Percentiles rank a stretch among this genome's conserved stretches.
Conservation (phyloP, 2,888 invertebrate genomes). For the Apotomis capreana region DNA sequence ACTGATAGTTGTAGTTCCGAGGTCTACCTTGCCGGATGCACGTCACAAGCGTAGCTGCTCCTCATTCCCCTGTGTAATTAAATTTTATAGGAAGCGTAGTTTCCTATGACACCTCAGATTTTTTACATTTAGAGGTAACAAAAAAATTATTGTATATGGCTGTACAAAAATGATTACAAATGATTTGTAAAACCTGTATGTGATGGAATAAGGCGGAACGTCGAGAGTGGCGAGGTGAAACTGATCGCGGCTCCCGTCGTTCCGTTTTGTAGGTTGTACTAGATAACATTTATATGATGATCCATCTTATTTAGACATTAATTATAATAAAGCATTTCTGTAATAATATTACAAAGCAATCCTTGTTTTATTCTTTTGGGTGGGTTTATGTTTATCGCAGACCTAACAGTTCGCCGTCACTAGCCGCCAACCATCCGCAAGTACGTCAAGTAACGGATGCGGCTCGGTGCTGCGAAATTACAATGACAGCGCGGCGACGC, state of each 20-base stretch:
- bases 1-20: constrained; percentile 80
- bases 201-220: constrained; percentile 77
- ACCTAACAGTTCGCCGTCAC: too few relatives aligned
- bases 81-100: constrained; percentile 82
- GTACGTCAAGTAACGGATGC: too few relatives aligned
- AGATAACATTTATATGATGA: constrained; percentile 84
- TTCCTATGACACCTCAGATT: constrained; percentile 82
- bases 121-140: constrained; percentile 83
- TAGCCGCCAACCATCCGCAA: too few relatives aligned
- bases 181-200: constrained; percentile 82
- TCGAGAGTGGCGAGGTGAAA: constrained; percentile 65
- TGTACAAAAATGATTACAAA: constrained; percentile 83
- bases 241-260: constrained; percentile 68
- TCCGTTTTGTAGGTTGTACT: constrained; percentile 80
- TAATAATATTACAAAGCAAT: constrained; percentile 83
- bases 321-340: constrained; percentile 87
- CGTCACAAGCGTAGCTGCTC: constrained; percentile 80
- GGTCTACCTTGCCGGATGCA: constrained; percentile 81
- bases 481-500: too few relatives aligned
- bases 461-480: too few relatives aligned
- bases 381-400: too few relatives aligned
- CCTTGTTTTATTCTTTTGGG: constrained; percentile 66
- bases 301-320: constrained; percentile 86
- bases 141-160: constrained; percentile 84
- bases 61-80: constrained; percentile 83